Evolutionary conservation across 2,888 invertebrate species (phyloP).

Genomic region (Scotopteryx bipunctaria): DNA sequence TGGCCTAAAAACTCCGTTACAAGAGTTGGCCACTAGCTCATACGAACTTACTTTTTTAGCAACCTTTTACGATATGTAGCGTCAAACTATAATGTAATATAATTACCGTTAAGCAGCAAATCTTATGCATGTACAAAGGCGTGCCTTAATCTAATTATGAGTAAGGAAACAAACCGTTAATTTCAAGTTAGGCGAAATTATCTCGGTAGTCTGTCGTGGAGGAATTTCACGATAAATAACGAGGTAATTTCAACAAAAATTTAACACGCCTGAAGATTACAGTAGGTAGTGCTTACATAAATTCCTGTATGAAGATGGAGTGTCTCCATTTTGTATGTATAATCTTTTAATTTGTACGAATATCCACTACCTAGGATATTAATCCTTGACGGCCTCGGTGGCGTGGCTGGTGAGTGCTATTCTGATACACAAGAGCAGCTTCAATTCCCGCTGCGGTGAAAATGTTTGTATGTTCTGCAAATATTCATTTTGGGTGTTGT

Average conservation of each 20-base stretch:
- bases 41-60: too few relatives aligned
- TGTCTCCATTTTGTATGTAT: not conserved
- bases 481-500: too few relatives aligned
- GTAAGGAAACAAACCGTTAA: constrained; percentile 26
- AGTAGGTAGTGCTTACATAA: constrained; percentile 15
- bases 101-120: not conserved
- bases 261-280: constrained; percentile 24
- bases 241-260: constrained; percentile 30
- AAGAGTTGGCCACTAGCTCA: too few relatives aligned
- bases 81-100: too few relatives aligned
- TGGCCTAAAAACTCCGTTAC: too few relatives aligned
- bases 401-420: too few relatives aligned
- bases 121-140: not conserved
- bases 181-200: constrained; percentile 26
- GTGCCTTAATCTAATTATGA: constrained; percentile 22
- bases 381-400: too few relatives aligned
- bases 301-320: constrained; percentile 21
- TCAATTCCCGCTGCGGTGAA: too few relatives aligned
- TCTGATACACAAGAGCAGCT: too few relatives aligned
- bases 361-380: not conserved
- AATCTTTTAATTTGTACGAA: not conserved
- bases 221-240: constrained; percentile 28
- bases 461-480: too few relatives aligned
- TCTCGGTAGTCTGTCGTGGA: constrained; percentile 16
- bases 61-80: too few relatives aligned